Base-by-base conservation (phyloP, 2,797 vertebrate species). In the Acestrorhynchus altus region DNA sequence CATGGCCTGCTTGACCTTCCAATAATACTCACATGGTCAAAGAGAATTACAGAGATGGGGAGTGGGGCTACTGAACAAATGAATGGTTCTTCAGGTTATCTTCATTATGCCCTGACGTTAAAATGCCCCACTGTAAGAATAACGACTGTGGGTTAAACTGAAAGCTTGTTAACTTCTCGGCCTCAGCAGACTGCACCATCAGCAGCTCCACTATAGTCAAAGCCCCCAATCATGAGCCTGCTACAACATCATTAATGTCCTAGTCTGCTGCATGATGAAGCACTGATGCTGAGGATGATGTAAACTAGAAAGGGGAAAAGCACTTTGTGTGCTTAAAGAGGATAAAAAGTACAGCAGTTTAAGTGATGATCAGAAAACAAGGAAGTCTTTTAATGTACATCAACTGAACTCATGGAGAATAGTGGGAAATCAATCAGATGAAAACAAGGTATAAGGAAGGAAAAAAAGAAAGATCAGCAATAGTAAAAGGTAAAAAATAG, bases 41-140 rank as follows among this genome's bases (percentile, higher is more conserved):
- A 56, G 31, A 49, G 40, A 46, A 47, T 15, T 20, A 64, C 35
- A 78, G 76, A 67, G 24, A 59, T 6, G 40, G 31, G 31, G 31
- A 35, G 68, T 51, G 35, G 26, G 54, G 54, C 54, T 54, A 46
- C 13, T 18, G 66, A 52, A 44, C 22, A 9, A 60, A 31, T 1
- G 49, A 75, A 78, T 73, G 8, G 42, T 42, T 57, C 78, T 78
- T 71, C 56, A 78, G 75, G 52, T 51, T 60, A 59, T 74, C 80
- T 81, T 68, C 54, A 81, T 64, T 51, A 74, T 13, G 6, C 24
- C 51, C 40, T 46, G 67, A 68, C 76, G 72, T 78, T 78, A 78
- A 84, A 75, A 80, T 56, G 61, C 61, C 74, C 31, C 11, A 4
- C 47, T 44, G 26, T 4, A 72, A 80, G 77, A 82, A 70, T 78